Evolutionary conservation across 2,113 vertebrate species (phyloP).

Genomic region (Cryptotis parvus): DNA sequence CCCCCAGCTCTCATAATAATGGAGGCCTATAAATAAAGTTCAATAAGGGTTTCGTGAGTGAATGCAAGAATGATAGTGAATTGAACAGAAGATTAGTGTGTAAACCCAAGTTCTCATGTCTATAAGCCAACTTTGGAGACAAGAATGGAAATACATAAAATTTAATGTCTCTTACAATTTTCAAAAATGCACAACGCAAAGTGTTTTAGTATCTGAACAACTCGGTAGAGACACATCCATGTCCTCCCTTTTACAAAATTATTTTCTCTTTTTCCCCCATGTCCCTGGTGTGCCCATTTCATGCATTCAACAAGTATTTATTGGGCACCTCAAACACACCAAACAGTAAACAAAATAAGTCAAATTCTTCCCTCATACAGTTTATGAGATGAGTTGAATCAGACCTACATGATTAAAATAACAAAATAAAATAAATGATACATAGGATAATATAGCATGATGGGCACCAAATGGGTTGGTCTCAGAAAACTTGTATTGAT

Average conservation of each 20-base stretch:
- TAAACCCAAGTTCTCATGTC: not conserved
- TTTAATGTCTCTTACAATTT: not conserved
- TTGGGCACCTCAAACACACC: not conserved
- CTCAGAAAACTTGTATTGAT: not conserved
- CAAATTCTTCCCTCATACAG: not conserved
- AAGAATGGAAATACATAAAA: not conserved
- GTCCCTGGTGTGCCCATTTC: not conserved
- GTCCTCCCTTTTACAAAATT: not conserved
- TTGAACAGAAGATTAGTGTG: not conserved
- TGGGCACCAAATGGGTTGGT: not conserved
- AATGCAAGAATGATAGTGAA: not conserved
- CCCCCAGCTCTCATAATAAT: too few relatives aligned
- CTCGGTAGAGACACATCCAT: not conserved
- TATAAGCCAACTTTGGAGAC: not conserved
- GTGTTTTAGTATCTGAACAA: not conserved
- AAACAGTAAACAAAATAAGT: too few relatives aligned
- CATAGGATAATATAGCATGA: not conserved
- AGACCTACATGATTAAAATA: too few relatives aligned
- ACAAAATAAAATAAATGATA: too few relatives aligned
- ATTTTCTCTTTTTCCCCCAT: not conserved
- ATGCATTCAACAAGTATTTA: constrained; percentile 23
- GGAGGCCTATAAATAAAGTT: too few relatives aligned
- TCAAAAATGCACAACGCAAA: not conserved
- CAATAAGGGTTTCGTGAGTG: not conserved
- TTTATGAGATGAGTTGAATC: too few relatives aligned